Percentiles rank a stretch among this genome's conserved stretches.
Conservation (phyloP, 2,797 vertebrate species). For the Pampus argenteus region DNA sequence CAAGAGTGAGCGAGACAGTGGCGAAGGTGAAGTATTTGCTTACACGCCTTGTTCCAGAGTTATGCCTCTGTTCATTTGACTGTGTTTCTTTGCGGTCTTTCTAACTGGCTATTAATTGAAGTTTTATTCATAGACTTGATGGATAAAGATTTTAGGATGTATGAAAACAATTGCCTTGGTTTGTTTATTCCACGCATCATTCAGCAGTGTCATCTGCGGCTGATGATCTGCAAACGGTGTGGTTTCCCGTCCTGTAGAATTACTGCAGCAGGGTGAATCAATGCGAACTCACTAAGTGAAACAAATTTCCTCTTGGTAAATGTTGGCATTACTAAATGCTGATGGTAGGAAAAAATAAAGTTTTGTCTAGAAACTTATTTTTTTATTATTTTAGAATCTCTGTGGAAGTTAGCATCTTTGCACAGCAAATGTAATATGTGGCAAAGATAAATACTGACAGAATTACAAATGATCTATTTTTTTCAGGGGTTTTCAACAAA, state of each 20-base stretch:
- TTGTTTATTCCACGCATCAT: constrained; percentile 54
- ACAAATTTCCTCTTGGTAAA: constrained; percentile 65
- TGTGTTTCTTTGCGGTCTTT: constrained; percentile 20
- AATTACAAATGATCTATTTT: constrained; percentile 2
- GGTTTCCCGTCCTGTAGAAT: constrained; percentile 54
- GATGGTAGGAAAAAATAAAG: constrained; percentile 33
- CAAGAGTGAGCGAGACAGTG: constrained; percentile 50
- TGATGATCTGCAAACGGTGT: constrained; percentile 49
- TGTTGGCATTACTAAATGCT: constrained; percentile 58
- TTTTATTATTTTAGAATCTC: constrained; percentile 55
- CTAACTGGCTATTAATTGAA: constrained; percentile 1
- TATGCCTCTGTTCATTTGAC: constrained; percentile 46
- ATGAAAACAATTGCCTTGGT: constrained; percentile 30
- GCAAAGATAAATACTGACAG: constrained; percentile 11
- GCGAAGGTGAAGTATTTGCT: constrained; percentile 74
- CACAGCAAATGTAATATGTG: not conserved
- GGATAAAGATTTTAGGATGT: constrained; percentile 28
- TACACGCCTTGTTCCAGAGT: constrained; percentile 62
- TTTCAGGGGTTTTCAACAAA: not conserved
- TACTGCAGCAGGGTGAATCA: constrained; percentile 67
- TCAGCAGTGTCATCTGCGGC: constrained; percentile 54
- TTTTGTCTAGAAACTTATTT: constrained; percentile 54
- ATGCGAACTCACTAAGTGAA: constrained; percentile 74
- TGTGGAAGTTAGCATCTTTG: constrained; percentile 27
- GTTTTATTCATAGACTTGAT: constrained; percentile 33